Percentiles rank a stretch among this genome's conserved stretches.
Conservation (phyloP, 2,888 invertebrate species). For the Rhopalosiphum nymphaeae region DNA sequence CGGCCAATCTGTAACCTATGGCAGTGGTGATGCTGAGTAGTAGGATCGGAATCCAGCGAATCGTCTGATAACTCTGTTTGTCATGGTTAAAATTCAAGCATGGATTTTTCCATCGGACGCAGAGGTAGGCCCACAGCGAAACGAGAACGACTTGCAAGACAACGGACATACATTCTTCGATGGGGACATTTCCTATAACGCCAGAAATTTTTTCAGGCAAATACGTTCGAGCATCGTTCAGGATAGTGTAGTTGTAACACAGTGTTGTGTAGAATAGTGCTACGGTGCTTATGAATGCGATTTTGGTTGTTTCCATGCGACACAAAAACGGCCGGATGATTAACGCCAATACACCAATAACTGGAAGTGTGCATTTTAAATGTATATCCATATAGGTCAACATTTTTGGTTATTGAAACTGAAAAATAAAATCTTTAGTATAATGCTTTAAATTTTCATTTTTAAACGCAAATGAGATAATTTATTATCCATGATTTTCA, state of each 20-base stretch:
- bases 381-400: background rate
- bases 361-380: background rate
- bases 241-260: background rate
- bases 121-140: background rate
- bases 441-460: background rate
- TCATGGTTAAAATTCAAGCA: background rate
- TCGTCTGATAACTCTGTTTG: background rate
- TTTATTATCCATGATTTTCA: too few species aligned
- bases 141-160: background rate
- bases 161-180: background rate
- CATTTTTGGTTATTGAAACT: background rate
- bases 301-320: background rate
- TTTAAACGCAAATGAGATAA: too few species aligned
- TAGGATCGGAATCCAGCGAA: slow-evolving; percentile 21
- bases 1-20: background rate
- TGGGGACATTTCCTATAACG: background rate
- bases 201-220: background rate
- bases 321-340: background rate
- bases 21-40: background rate
- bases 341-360: background rate
- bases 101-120: background rate
- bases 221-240: background rate
- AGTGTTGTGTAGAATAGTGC: background rate
- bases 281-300: background rate
- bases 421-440: background rate